Evolutionary conservation across 2,113 vertebrate genomes (phyloP), one percentile per base, ranked within the genome.

Genomic region (Prionailurus bengalensis): DNA sequence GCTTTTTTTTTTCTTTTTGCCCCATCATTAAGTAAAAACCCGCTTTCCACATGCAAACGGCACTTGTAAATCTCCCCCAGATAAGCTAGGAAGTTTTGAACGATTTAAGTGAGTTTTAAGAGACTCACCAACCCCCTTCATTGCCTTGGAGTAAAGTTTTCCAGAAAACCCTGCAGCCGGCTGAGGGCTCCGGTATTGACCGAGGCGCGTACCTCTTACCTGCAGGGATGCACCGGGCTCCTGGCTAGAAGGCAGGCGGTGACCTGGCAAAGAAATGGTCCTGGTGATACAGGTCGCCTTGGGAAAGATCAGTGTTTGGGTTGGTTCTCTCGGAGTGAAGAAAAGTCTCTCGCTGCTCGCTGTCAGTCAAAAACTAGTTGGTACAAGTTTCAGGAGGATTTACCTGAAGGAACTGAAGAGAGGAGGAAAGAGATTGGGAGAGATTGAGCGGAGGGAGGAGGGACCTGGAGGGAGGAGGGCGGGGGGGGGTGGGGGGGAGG

Each of bases 341-440:
- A 74, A 66, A 71, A 95, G 51, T 68, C 89, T 98, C 97, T 94
- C 0, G 0, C 98, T 82, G 74, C 17, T 98, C 68, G 6, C 98
- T 99, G 98, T 99, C 98, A 99, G 98, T 99, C 98, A 98, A 98
- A 98, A 99, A 97, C 99, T 98, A 99, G 99, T 99, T 98, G 97
- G 98, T 98, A 98, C 98, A 98, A 99, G 98, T 98, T 97, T 98
- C 97, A 98, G 97, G 98, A 98, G 98, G 98, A 99, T 99, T 99
- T 99, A 99, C 99, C 99, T 99, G 99, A 98, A 98, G 98, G 98
- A 98, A 93, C 94, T 96, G 66, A 91, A 94, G 89, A 95, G 58
- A 97, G 97, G 96, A 92, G 91, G 97, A 94, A 94, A 87, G 88
- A 98, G 92, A 97, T 98, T 98, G 98, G 92, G 88, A 98, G 97